A percentile compares a stretch with the other conserved stretches of the same genome.
These are phyloP conservation scores for Polyommatus icarus DNA, from an alignment of 2,888 invertebrate species.

Conservation along the genomic window DNA sequence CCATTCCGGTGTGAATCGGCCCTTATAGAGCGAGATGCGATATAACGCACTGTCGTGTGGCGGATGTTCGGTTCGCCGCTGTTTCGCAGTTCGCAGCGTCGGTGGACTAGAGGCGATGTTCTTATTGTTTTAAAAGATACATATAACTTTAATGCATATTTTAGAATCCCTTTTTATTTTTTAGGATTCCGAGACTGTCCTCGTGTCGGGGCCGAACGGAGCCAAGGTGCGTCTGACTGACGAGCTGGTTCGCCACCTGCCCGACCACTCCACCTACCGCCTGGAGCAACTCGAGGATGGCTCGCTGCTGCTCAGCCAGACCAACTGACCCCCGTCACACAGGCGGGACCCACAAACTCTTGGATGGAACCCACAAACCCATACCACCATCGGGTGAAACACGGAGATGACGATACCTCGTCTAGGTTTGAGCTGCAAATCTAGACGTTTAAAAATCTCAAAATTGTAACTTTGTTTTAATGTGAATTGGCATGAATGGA, in stretches of 20 bases:
- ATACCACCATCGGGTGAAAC: neutral
- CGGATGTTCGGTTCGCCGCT: no score
- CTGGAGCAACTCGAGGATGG: slow-evolving; percentile 60
- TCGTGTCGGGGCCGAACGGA: slow-evolving; percentile 90
- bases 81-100: no score
- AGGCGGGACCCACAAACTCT: neutral
- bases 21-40: no score
- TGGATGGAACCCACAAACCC: neutral
- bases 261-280: slow-evolving; percentile 80
- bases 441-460: neutral
- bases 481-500: neutral
- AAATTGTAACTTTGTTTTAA: neutral
- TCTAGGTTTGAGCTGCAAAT: neutral
- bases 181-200: slow-evolving; percentile 82
- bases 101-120: no score
- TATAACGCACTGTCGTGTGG: no score
- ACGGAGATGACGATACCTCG: neutral
- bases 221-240: slow-evolving; percentile 92
- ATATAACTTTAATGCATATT: neutral
- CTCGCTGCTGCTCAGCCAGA: slow-evolving; percentile 49
- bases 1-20: no score
- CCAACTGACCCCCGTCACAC: slow-evolving; percentile 40
- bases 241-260: slow-evolving; percentile 90
- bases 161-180: slow-evolving; percentile 44
- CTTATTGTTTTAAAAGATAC: no score